Base-by-base conservation (phyloP, 2,888 invertebrate genomes). In the Horisme vitalbata region DNA sequence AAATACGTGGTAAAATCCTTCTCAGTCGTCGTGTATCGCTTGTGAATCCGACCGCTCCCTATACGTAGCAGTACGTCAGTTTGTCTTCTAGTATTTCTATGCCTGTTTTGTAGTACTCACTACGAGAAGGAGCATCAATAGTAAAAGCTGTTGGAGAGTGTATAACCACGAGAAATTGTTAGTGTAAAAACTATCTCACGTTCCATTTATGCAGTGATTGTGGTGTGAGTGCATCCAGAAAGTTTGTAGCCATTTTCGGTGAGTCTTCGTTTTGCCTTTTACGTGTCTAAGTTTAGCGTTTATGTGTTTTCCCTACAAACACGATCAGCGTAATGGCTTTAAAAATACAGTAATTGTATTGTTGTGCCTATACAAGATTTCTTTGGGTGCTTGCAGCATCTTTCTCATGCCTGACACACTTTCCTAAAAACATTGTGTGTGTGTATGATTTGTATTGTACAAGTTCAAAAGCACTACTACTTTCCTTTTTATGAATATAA, bases 131-230 rank as follows among this genome's bases (percentile, higher is more conserved):
- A 79, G 75, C 77, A 79, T 78, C 71, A 79, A 78, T 87, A 87
- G 85, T 88, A 87, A 85, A 87, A 87, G 88, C 86, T 84, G 79
- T 87, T 87, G 84, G 88, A 88, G 88, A 88, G 88, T 87, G 86
- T 75, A 79, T 79, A 79, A 75, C 71, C 75, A 79, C 71, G 71
- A 75, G 82, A 80, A 83, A 79, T 74, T 74, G 70, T 71, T 77
- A 63, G 72, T 71, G 77, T 81, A 83, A 83, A 83, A 84, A 83
- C 75, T 79, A 74, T 84, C 85, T 71, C 81, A 82, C 83, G 83
- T 82, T 79, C 78, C 63, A 77, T 83, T 71, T 74, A 79, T 61
- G 69, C 77, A 73, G 68, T 76, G 73, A 75, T 75, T 70, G 72
- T 74, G 64, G 67, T 70, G 74, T 68, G 68, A 61, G 68, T 79